phyloP scores from a whole-genome alignment of 2,797 vertebrate species.

The Apodemus agrarius region DNA sequence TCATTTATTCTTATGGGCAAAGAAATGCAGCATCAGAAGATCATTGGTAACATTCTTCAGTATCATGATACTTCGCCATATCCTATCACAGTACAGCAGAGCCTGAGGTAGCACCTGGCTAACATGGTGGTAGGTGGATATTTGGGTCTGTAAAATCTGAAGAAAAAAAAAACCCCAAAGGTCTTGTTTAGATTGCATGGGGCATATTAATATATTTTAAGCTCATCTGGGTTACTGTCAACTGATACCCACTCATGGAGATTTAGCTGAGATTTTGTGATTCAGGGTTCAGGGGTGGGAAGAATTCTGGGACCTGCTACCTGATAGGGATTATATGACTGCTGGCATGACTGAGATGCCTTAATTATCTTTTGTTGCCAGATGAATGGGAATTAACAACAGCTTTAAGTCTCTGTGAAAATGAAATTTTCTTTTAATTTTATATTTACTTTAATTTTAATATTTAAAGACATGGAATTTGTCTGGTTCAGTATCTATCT shows the following conservation, averaged over 20 bases:
- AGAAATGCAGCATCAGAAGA: not conserved
- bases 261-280: not conserved
- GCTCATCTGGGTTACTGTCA: not conserved
- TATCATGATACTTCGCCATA: not conserved
- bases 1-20: not conserved
- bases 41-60: not conserved
- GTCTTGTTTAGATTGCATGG: not conserved
- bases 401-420: slow-evolving; percentile 53
- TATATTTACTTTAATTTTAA: too few species aligned
- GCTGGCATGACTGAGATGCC: slow-evolving; percentile 24
- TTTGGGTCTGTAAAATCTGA: not conserved
- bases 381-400: slow-evolving; percentile 47
- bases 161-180: not conserved
- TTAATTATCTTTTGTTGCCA: slow-evolving; percentile 30
- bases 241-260: not conserved
- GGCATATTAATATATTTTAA: not conserved
- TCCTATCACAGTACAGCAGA: not conserved
- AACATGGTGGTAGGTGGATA: not conserved
- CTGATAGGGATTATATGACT: not conserved
- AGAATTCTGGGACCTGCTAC: not conserved
- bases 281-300: not conserved
- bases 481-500: not conserved
- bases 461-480: slow-evolving; percentile 40
- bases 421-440: slow-evolving; percentile 56
- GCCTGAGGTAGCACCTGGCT: not conserved